A percentile compares a stretch with the other conserved stretches of the same genome.
These are phyloP conservation scores for Triplophysa yarkandensis DNA, from an alignment of 2,797 vertebrate species.

Conservation along the genomic window DNA sequence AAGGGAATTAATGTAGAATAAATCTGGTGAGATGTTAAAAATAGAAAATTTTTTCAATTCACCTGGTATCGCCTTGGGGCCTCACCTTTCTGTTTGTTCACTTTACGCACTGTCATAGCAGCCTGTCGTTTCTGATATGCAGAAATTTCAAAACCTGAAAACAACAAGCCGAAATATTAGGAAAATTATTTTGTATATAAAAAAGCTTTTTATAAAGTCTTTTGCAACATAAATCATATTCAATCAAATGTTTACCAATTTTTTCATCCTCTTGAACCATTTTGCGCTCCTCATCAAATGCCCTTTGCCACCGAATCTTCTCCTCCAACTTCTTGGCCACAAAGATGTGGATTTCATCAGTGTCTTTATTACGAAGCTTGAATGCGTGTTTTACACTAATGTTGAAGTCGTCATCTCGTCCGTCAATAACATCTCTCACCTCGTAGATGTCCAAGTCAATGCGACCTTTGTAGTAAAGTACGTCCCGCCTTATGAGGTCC, in stretches of 20 bases:
- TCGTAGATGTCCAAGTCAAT: slow-evolving; percentile 88
- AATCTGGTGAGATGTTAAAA: slow-evolving; percentile 52
- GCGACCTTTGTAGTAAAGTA: slow-evolving; percentile 88
- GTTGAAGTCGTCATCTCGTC: slow-evolving; percentile 86
- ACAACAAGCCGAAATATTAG: slow-evolving; percentile 16
- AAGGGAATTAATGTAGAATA: slow-evolving; percentile 37
- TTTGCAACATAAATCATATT: not conserved
- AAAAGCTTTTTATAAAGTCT: not conserved
- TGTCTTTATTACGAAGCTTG: slow-evolving; percentile 87
- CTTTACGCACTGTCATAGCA: slow-evolving; percentile 88
- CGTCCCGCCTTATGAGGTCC: slow-evolving; percentile 87
- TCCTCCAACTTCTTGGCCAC: slow-evolving; percentile 88
- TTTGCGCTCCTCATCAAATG: slow-evolving; percentile 87
- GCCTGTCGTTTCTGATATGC: slow-evolving; percentile 89
- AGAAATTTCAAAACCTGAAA: slow-evolving; percentile 86
- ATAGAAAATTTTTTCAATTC: slow-evolving; percentile 55
- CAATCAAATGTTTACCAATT: slow-evolving; percentile 72
- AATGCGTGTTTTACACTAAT: slow-evolving; percentile 88
- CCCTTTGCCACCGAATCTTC: slow-evolving; percentile 86
- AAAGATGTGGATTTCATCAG: slow-evolving; percentile 85
- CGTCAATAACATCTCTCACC: slow-evolving; percentile 82
- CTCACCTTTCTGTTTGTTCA: slow-evolving; percentile 89
- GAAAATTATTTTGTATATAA: too few relatives aligned
- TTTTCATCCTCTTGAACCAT: slow-evolving; percentile 92
- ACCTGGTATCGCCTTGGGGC: slow-evolving; percentile 58